Conservation (phyloP, 2,888 invertebrate genomes). For the Ophioninae sp. region DNA sequence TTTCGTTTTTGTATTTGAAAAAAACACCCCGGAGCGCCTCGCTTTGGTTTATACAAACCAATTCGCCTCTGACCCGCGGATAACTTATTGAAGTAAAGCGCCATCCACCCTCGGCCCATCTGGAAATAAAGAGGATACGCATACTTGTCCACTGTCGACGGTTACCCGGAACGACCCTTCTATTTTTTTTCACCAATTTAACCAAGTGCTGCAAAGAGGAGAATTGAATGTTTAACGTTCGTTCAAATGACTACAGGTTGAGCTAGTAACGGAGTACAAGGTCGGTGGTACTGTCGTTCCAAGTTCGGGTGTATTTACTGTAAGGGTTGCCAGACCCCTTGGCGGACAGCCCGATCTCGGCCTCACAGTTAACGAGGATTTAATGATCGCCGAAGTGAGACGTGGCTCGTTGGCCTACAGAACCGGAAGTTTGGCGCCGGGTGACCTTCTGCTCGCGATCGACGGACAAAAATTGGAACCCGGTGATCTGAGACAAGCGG, state of each 20-base stretch:
- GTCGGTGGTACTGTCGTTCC: constrained; percentile 96
- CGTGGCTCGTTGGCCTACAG: constrained; percentile 95
- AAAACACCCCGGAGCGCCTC: too few species aligned
- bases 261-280: constrained; percentile 93
- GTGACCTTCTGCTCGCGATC: constrained; percentile 93
- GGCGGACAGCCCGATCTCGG: constrained; percentile 90
- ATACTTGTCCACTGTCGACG: too few species aligned
- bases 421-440: constrained; percentile 92
- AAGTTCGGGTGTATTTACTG: constrained; percentile 94
- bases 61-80: too few species aligned
- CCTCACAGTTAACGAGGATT: constrained; percentile 93
- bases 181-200: neutral
- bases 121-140: too few species aligned
- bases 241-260: constrained; percentile 82
- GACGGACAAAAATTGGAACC: constrained; percentile 86
- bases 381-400: constrained; percentile 93
- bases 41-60: too few species aligned
- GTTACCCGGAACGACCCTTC: too few species aligned
- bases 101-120: too few species aligned
- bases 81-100: too few species aligned
- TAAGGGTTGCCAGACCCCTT: constrained; percentile 89
- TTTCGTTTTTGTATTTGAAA: too few species aligned
- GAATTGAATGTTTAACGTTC: neutral
- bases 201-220: neutral
- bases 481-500: constrained; percentile 80